Percentiles rank a stretch among this genome's conserved stretches.
These are phyloP conservation scores for Syngnathus acus DNA, from an alignment of 2,797 vertebrate species.

Conservation along the genomic window DNA sequence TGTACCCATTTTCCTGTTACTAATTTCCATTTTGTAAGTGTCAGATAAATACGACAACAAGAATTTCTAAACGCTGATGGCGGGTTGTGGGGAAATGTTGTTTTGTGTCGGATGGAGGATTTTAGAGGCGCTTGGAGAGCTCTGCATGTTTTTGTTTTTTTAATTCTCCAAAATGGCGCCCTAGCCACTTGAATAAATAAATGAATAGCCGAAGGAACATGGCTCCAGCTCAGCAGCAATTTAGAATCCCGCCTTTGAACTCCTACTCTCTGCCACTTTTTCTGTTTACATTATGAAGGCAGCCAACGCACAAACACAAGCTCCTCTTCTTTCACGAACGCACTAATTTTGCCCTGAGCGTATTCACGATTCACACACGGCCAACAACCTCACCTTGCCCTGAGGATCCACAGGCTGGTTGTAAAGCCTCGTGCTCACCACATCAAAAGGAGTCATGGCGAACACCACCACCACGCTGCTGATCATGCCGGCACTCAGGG, in stretches of 20 bases:
- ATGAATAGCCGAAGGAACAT: background rate
- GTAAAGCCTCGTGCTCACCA: conserved; percentile 80
- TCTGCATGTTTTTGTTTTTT: too few relatives aligned
- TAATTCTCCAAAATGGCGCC: background rate
- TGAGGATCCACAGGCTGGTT: conserved; percentile 72
- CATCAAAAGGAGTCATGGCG: conserved; percentile 79
- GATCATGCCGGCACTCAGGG: conserved; percentile 70
- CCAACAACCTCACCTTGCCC: conserved; percentile 66
- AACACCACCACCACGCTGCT: conserved; percentile 75
- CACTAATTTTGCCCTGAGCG: background rate
- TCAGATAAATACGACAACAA: too few relatives aligned
- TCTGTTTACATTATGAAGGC: background rate
- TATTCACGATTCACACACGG: background rate
- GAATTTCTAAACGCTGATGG: too few relatives aligned
- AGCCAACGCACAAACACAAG: background rate
- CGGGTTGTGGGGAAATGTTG: too few relatives aligned
- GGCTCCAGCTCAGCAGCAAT: background rate
- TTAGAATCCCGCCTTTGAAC: background rate
- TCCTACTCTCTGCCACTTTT: too few relatives aligned
- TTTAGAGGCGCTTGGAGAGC: too few relatives aligned
- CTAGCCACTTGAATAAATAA: background rate
- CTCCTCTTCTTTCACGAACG: background rate
- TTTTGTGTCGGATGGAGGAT: too few relatives aligned
- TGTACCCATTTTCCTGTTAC: too few relatives aligned
- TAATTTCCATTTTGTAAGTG: too few relatives aligned